phyloP scores from a whole-genome alignment of 2,888 invertebrate genomes.

The Lycophotia porphyrea region DNA sequence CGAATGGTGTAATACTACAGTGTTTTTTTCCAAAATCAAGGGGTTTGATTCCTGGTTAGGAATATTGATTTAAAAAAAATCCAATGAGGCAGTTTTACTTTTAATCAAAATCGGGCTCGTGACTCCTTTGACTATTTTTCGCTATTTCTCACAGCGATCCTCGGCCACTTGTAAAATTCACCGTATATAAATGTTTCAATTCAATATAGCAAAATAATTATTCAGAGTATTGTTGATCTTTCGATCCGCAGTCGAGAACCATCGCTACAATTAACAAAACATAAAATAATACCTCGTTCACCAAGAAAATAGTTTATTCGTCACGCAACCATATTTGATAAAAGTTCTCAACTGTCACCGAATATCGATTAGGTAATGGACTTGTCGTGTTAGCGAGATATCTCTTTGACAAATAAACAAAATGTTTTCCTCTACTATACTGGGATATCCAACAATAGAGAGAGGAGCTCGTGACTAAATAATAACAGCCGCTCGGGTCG shows the following conservation, averaged over 20 bases:
- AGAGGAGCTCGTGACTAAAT: too few relatives aligned
- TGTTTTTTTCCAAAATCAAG: too few relatives aligned
- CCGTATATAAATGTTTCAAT: neutral
- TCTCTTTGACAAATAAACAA: constrained; percentile 24
- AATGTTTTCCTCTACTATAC: neutral
- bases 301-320: constrained; percentile 3
- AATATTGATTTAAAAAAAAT: neutral
- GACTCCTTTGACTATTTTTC: too few relatives aligned
- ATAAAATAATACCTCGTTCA: neutral
- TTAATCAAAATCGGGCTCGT: neutral
- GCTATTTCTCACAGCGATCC: too few relatives aligned
- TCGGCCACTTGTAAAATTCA: too few relatives aligned
- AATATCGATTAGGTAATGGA: constrained; percentile 46
- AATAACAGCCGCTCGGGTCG: too few relatives aligned
- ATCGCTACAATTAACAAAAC: neutral
- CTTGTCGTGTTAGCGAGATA: constrained; percentile 29
- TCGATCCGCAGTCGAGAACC: neutral
- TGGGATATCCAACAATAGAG: too few relatives aligned
- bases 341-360: constrained; percentile 8
- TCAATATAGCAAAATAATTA: neutral
- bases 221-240: neutral
- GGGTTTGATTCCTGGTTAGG: neutral
- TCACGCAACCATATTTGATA: constrained; percentile 10
- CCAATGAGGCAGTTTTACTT: neutral
- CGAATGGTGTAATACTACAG: too few relatives aligned